phyloP scores from a whole-genome alignment of 2,888 invertebrate genomes.

The Meteorus cinctellus region DNA sequence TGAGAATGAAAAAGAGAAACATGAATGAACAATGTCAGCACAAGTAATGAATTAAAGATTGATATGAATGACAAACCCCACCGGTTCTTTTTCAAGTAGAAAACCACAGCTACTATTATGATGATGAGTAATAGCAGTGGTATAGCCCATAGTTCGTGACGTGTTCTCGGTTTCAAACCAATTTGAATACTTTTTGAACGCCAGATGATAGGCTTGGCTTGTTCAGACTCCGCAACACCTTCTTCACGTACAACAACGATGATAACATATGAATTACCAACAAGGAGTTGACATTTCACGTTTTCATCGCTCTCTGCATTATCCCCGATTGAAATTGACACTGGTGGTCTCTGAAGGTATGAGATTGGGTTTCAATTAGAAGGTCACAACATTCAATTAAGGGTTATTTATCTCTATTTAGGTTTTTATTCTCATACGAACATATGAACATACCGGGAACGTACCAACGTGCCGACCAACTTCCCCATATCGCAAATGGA shows the following conservation, averaged over 20 bases:
- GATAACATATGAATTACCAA: conserved; percentile 48
- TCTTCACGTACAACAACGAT: conserved; percentile 30
- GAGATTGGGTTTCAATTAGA: background rate
- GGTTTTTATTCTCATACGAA: too few species aligned
- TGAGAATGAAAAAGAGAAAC: background rate
- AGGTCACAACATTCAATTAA: background rate
- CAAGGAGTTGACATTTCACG: conserved; percentile 50
- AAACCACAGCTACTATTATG: background rate
- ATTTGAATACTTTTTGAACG: conserved; percentile 48
- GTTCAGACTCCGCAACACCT: conserved; percentile 27
- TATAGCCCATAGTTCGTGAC: conserved; percentile 50
- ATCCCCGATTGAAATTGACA: conserved; percentile 54
- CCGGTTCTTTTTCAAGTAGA: conserved; percentile 25
- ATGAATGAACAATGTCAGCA: background rate
- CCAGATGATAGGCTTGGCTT: conserved; percentile 37
- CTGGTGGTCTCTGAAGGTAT: conserved; percentile 46
- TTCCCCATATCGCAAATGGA: conserved; percentile 36
- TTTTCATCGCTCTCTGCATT: conserved; percentile 39
- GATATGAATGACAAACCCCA: background rate
- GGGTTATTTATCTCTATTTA: background rate
- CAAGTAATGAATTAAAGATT: background rate
- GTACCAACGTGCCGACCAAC: conserved; percentile 49
- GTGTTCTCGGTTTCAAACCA: conserved; percentile 38
- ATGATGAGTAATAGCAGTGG: conserved; percentile 46
- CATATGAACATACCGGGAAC: conserved; percentile 40